phyloP scores from a whole-genome alignment of 2,888 invertebrate genomes.

The Xiphydria camelus region DNA sequence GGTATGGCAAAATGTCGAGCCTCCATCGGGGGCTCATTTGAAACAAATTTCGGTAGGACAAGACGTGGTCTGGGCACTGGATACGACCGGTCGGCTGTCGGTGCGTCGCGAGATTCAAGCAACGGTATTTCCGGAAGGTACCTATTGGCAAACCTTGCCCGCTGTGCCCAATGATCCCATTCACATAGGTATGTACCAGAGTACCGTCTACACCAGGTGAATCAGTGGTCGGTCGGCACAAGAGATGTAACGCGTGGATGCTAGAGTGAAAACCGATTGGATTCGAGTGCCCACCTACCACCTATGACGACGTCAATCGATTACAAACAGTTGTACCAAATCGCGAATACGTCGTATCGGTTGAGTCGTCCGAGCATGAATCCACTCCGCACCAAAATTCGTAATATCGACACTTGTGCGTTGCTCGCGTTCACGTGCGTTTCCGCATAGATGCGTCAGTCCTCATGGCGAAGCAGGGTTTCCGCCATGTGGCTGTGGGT shows the following conservation, averaged over 20 bases:
- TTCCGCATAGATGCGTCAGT: slow-evolving; percentile 33
- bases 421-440: too few relatives aligned
- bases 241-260: too few relatives aligned
- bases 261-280: too few relatives aligned
- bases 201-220: too few relatives aligned
- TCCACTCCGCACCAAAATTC: too few relatives aligned
- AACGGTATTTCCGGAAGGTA: slow-evolving; percentile 76
- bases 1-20: slow-evolving; percentile 81
- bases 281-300: too few relatives aligned
- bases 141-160: slow-evolving; percentile 77
- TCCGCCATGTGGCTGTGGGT: slow-evolving; percentile 74
- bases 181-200: slow-evolving; percentile 62
- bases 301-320: too few relatives aligned
- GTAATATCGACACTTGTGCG: too few relatives aligned
- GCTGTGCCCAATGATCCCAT: slow-evolving; percentile 65
- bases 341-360: too few relatives aligned
- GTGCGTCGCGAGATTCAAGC: slow-evolving; percentile 77
- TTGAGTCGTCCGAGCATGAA: too few relatives aligned
- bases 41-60: slow-evolving; percentile 76
- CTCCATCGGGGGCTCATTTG: slow-evolving; percentile 67
- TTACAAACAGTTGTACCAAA: too few relatives aligned
- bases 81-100: slow-evolving; percentile 72
- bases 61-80: slow-evolving; percentile 79
- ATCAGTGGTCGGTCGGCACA: too few relatives aligned
- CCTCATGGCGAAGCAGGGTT: slow-evolving; percentile 59